These are phyloP conservation scores for Nasalis larvatus DNA, from an alignment of 2,113 vertebrate genomes.

Conservation along the genomic window DNA sequence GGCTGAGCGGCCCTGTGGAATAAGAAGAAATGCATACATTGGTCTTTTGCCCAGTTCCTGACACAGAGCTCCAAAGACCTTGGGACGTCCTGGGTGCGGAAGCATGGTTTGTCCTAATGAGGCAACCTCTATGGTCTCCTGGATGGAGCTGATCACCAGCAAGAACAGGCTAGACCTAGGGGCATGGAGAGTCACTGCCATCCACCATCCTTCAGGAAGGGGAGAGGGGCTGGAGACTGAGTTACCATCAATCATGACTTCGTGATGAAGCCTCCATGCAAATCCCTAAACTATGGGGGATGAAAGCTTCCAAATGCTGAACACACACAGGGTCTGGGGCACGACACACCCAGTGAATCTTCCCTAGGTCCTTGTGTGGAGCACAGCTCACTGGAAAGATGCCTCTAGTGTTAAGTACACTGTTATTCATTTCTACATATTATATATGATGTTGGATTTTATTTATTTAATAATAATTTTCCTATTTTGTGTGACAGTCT, in stretches of 20 bases:
- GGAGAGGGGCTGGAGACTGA: background rate
- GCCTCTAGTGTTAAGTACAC: background rate
- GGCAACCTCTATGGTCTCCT: background rate
- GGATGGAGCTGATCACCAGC: background rate
- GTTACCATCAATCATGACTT: background rate
- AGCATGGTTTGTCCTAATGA: background rate
- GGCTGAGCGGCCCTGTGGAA: background rate
- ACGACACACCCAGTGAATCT: background rate
- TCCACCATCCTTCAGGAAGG: background rate
- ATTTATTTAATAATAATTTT: background rate
- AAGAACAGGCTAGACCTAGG: background rate
- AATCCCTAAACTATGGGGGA: background rate
- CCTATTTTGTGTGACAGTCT: no score
- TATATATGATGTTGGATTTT: background rate
- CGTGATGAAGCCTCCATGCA: background rate
- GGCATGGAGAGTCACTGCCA: background rate
- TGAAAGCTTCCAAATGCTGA: background rate
- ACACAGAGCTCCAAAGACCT: background rate
- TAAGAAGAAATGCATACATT: background rate
- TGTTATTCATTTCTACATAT: background rate
- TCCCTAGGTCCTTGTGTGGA: fast-evolving
- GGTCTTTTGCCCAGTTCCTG: background rate
- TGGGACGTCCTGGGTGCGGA: background rate
- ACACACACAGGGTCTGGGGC: background rate
- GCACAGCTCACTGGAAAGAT: no score